Evolutionary conservation across 2,113 vertebrate genomes (phyloP).

Genomic region (Paralichthys olivaceus): DNA sequence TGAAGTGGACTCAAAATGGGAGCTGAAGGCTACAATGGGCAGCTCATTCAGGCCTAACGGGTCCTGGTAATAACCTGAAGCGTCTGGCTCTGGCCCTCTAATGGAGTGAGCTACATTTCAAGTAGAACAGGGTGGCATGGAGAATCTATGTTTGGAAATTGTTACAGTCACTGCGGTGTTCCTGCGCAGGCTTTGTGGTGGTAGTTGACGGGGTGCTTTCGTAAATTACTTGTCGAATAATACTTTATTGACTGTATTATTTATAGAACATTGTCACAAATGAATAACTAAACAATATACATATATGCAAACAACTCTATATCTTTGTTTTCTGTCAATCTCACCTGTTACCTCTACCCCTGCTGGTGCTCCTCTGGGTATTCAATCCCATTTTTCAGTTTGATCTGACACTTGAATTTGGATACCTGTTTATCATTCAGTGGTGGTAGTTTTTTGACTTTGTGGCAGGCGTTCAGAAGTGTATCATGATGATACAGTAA

Average conservation of each 20-base stretch:
- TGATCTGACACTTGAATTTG: neutral
- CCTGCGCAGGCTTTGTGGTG: slow-evolving; percentile 20
- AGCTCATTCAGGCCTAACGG: slow-evolving; percentile 65
- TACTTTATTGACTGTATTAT: neutral
- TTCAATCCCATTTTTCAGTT: neutral
- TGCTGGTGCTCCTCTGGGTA: neutral
- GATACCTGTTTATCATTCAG: neutral
- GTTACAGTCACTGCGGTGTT: slow-evolving; percentile 36
- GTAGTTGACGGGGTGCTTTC: neutral
- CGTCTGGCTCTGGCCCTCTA: slow-evolving; percentile 59
- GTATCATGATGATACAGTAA: neutral
- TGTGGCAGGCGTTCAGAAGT: neutral
- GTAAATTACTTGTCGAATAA: neutral
- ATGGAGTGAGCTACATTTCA: slow-evolving; percentile 64
- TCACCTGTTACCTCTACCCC: too few species aligned
- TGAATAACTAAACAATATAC: neutral
- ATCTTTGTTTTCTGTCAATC: neutral
- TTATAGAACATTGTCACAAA: neutral
- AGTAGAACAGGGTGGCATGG: slow-evolving; percentile 25
- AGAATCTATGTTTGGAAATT: slow-evolving; percentile 63
- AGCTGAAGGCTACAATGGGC: slow-evolving; percentile 60
- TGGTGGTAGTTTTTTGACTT: neutral
- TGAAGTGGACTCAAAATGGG: slow-evolving; percentile 67
- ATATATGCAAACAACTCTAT: neutral
- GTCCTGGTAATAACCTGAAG: slow-evolving; percentile 66